Evolutionary conservation across 2,888 invertebrate genomes (phyloP).

Genomic region (Scaptomyza tumidula): DNA sequence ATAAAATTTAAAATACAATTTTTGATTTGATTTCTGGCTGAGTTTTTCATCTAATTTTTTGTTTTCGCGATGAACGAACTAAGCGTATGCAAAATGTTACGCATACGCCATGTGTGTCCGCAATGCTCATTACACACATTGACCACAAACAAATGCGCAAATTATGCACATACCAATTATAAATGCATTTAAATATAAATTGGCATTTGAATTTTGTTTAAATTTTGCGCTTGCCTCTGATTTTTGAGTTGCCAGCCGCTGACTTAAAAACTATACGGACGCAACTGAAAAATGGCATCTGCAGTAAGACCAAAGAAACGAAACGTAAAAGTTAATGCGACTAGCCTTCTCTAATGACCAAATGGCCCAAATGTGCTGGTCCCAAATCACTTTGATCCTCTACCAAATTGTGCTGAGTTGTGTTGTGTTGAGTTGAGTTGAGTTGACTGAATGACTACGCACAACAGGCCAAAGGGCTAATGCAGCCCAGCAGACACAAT

Average conservation of each 20-base stretch:
- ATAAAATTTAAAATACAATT: neutral
- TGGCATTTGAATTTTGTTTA: neutral
- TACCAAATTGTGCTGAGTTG: too few relatives aligned
- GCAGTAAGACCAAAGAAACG: neutral
- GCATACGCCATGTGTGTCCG: slow-evolving; percentile 12
- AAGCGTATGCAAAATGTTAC: slow-evolving; percentile 34
- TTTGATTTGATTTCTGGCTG: slow-evolving; percentile 7
- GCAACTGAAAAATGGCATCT: neutral
- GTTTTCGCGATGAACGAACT: neutral
- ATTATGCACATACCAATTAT: slow-evolving; percentile 18
- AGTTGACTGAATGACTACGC: neutral
- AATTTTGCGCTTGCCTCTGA: neutral
- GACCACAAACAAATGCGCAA: slow-evolving; percentile 15
- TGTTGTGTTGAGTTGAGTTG: neutral
- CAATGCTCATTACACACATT: slow-evolving; percentile 1
- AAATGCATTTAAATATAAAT: slow-evolving; percentile 14
- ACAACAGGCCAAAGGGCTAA: neutral
- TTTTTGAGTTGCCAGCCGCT: slow-evolving; percentile 11
- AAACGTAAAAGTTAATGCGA: neutral
- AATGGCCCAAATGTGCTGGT: neutral
- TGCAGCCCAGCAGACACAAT: slow-evolving; percentile 8
- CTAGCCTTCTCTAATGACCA: neutral
- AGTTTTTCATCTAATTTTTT: neutral
- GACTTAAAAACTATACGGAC: neutral
- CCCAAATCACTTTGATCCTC: too few relatives aligned